Evolutionary conservation across 92 coral and sea anemone species (phyloP).

Genomic region (Plumapathes pennacea): DNA sequence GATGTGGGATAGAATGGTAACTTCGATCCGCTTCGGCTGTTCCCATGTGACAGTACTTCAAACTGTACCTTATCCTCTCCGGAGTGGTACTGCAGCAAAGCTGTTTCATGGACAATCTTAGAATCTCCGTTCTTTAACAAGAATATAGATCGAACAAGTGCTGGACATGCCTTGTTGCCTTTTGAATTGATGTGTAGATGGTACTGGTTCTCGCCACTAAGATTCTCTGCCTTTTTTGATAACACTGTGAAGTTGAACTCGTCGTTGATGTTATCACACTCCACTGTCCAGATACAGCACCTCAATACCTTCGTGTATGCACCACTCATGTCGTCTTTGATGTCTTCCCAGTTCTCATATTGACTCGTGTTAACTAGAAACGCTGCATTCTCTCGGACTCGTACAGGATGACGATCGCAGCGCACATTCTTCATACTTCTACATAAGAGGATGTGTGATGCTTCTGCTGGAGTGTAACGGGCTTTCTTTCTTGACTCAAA

Average conservation of each 20-base stretch:
- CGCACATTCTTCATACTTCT: not conserved
- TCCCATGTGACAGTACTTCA: slow-evolving; percentile 45
- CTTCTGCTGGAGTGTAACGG: slow-evolving; percentile 42
- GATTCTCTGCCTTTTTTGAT: slow-evolving; percentile 18
- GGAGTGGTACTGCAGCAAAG: slow-evolving; percentile 49
- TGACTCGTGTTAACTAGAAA: slow-evolving; percentile 21
- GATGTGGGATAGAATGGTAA: slow-evolving; percentile 40
- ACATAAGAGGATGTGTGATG: slow-evolving; percentile 5
- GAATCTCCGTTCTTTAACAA: slow-evolving; percentile 24
- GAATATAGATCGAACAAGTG: slow-evolving; percentile 41
- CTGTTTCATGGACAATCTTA: slow-evolving; percentile 28
- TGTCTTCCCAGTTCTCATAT: slow-evolving; percentile 51
- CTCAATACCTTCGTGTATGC: slow-evolving; percentile 40
- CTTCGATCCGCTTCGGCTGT: slow-evolving; percentile 27
- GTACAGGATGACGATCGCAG: slow-evolving; percentile 44
- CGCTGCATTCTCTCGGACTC: slow-evolving; percentile 49
- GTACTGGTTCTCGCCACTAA: slow-evolving; percentile 11
- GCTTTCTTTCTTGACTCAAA: slow-evolving; percentile 27
- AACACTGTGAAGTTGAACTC: slow-evolving; percentile 7
- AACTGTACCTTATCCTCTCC: slow-evolving; percentile 26
- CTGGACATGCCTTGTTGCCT: slow-evolving; percentile 52
- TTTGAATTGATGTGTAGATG: slow-evolving; percentile 51
- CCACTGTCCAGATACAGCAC: slow-evolving; percentile 54
- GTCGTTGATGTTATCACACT: slow-evolving; percentile 18
- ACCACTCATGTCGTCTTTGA: slow-evolving; percentile 60